These are phyloP conservation scores for Muraenolepis orangiensis DNA, from an alignment of 2,797 vertebrate species.

Conservation along the genomic window DNA sequence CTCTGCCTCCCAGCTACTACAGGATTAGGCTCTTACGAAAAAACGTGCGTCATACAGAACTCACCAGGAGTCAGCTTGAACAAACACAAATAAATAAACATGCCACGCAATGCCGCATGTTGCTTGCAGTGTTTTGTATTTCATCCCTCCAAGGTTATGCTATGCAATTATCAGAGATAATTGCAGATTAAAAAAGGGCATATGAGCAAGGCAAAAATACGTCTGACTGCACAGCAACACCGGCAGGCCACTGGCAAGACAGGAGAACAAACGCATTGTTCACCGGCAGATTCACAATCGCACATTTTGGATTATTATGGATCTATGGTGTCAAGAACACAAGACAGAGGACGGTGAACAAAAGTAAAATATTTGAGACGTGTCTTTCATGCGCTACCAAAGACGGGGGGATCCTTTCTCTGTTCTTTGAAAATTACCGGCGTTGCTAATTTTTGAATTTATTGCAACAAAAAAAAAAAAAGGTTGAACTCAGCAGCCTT, in stretches of 20 bases:
- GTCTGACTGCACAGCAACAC: neutral
- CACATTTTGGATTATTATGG: neutral
- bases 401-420: neutral
- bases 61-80: neutral
- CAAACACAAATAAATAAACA: neutral
- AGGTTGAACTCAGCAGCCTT: neutral
- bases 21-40: neutral
- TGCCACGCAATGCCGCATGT: neutral
- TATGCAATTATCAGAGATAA: neutral
- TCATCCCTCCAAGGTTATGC: neutral
- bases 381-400: neutral
- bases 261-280: neutral
- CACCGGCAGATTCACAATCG: neutral
- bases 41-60: neutral
- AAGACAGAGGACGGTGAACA: neutral
- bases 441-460: neutral
- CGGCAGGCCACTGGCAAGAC: neutral
- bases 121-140: neutral
- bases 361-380: neutral
- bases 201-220: neutral
- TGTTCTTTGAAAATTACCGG: neutral
- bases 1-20: neutral
- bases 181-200: neutral
- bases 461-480: neutral
- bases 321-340: neutral